Evolutionary conservation across 1,140 invertebrate species (phyloP).

Genomic region (Psilanteris sp.): DNA sequence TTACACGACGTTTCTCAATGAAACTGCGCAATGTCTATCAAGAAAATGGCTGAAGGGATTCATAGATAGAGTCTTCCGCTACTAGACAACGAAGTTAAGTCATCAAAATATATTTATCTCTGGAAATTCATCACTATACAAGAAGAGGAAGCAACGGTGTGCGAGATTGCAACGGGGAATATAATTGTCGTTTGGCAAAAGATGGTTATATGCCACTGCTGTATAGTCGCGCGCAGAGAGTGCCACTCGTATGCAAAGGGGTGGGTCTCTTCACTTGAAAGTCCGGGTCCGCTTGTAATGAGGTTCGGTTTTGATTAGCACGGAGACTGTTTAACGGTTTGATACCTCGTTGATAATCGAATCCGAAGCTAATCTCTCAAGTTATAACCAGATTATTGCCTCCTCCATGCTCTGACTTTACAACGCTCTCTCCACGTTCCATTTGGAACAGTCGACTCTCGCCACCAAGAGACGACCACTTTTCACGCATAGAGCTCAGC

Average conservation of each 20-base stretch:
- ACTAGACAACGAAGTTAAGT: constrained; percentile 62
- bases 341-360: constrained; percentile 81
- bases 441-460: constrained; percentile 69
- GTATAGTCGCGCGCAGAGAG: constrained; percentile 52
- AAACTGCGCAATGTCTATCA: constrained; percentile 50
- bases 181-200: constrained; percentile 64
- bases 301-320: constrained; percentile 81
- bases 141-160: constrained; percentile 37
- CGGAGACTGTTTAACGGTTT: constrained; percentile 81
- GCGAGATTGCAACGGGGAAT: constrained; percentile 60
- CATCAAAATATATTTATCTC: constrained; percentile 65
- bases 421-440: constrained; percentile 68
- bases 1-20: constrained; percentile 43
- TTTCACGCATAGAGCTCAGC: constrained; percentile 31
- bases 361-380: constrained; percentile 81
- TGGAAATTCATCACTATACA: constrained; percentile 63
- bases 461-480: constrained; percentile 55
- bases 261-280: constrained; percentile 62
- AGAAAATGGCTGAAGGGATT: constrained; percentile 60
- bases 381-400: constrained; percentile 81
- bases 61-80: constrained; percentile 58
- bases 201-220: constrained; percentile 56
- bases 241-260: constrained; percentile 58
- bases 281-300: constrained; percentile 75
- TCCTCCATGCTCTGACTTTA: constrained; percentile 78